These are phyloP conservation scores for Pungitius pungitius DNA, from an alignment of 2,113 vertebrate species.

Conservation along the genomic window DNA sequence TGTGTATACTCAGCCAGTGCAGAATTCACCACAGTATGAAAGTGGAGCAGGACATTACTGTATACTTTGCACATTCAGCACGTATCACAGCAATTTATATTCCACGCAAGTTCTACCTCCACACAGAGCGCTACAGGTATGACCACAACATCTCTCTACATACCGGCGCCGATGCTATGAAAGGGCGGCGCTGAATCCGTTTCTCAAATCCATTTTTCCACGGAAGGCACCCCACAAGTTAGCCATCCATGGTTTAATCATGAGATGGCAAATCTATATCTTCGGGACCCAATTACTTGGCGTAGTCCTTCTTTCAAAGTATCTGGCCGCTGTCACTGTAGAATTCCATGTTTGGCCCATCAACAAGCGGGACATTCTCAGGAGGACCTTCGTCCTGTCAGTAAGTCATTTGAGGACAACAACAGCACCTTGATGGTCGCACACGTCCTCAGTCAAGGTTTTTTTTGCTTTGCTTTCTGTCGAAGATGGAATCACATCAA, in stretches of 20 bases:
- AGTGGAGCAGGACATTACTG: constrained; percentile 14
- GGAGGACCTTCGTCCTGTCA: not conserved
- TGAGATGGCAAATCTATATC: constrained; percentile 14
- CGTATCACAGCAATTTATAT: constrained; percentile 15
- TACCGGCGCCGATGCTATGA: not conserved
- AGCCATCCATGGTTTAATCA: not conserved
- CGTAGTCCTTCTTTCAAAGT: not conserved
- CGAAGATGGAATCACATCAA: not conserved
- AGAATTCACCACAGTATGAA: constrained; percentile 4
- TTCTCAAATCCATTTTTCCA: constrained; percentile 18
- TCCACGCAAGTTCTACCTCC: not conserved
- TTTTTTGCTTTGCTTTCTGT: not conserved
- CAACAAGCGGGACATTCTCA: not conserved
- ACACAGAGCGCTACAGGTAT: constrained; percentile 3
- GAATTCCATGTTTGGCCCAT: not conserved
- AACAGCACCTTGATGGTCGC: not conserved
- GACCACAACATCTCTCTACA: not conserved
- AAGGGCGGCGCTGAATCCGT: not conserved
- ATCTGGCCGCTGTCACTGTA: not conserved
- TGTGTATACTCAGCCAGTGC: not conserved
- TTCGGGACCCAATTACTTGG: not conserved
- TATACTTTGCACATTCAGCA: constrained; percentile 8
- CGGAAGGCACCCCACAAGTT: constrained; percentile 5
- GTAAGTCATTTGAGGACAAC: not conserved
- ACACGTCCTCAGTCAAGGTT: not conserved